Percentiles rank a stretch among this genome's conserved stretches.
Conservation (phyloP, 1,140 invertebrate species). For the Dreissena polymorpha region DNA sequence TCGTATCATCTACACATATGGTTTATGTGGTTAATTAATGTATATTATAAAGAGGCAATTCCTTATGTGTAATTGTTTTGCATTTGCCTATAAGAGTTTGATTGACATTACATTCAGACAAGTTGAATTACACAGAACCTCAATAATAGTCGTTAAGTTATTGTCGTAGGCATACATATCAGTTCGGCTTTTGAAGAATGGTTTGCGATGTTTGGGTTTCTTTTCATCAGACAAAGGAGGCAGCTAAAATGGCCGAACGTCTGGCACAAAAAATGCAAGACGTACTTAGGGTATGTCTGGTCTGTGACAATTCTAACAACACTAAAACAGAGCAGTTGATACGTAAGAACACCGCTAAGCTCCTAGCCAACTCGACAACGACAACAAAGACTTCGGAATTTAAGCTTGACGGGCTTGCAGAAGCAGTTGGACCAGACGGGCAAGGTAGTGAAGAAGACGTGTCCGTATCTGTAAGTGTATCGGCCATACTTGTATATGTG, state of each 20-base stretch:
- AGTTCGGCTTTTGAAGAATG: too few species aligned
- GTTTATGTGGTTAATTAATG: too few species aligned
- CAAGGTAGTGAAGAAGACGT: neutral
- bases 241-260: neutral
- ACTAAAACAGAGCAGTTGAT: slow-evolving; percentile 11
- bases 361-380: neutral
- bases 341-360: neutral
- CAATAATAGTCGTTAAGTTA: too few species aligned
- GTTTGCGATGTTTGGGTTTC: too few species aligned
- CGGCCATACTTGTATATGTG: too few species aligned
- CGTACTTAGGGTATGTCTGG: neutral
- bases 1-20: too few species aligned
- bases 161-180: too few species aligned
- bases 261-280: neutral
- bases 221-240: neutral
- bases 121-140: too few species aligned
- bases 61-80: too few species aligned
- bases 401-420: neutral
- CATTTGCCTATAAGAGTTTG: too few species aligned
- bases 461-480: slow-evolving; percentile 32
- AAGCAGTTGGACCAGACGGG: neutral
- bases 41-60: too few species aligned
- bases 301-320: neutral
- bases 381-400: slow-evolving; percentile 3
- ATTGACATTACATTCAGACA: too few species aligned